phyloP scores from a whole-genome alignment of 2,113 vertebrate genomes.

The Gopherus evgoodei region DNA sequence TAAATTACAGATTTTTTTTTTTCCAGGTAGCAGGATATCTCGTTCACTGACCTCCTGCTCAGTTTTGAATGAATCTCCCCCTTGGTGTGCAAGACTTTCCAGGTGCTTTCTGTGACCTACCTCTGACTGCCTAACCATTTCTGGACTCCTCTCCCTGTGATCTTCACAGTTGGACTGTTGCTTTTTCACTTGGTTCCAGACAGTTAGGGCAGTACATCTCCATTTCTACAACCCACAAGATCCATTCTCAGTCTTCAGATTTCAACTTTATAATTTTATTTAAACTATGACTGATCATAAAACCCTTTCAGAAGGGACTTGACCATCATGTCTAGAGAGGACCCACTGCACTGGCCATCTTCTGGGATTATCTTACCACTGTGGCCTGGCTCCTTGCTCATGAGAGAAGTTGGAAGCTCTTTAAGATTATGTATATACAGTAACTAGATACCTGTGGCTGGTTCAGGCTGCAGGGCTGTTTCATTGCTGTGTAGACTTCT shows the following conservation, averaged over 20 bases:
- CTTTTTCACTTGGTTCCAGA: neutral
- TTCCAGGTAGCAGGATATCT: neutral
- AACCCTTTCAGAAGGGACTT: neutral
- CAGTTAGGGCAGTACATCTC: neutral
- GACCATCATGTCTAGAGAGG: neutral
- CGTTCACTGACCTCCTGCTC: neutral
- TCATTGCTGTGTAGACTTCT: neutral
- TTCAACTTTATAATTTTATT: neutral
- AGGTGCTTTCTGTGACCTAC: neutral
- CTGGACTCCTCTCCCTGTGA: neutral
- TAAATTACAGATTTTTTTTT: neutral
- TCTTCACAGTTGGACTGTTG: neutral
- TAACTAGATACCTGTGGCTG: neutral
- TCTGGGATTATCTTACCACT: neutral
- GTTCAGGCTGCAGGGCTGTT: neutral
- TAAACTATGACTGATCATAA: neutral
- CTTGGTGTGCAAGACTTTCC: neutral
- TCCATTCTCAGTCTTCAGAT: neutral
- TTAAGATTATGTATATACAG: neutral
- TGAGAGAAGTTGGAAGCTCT: neutral
- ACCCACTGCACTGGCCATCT: neutral
- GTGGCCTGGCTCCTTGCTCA: neutral
- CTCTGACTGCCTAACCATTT: neutral
- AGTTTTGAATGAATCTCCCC: rapidly evolving
- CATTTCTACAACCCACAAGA: neutral